These are phyloP conservation scores for Triplophysa yarkandensis DNA, from an alignment of 2,797 vertebrate genomes.

Conservation along the genomic window DNA sequence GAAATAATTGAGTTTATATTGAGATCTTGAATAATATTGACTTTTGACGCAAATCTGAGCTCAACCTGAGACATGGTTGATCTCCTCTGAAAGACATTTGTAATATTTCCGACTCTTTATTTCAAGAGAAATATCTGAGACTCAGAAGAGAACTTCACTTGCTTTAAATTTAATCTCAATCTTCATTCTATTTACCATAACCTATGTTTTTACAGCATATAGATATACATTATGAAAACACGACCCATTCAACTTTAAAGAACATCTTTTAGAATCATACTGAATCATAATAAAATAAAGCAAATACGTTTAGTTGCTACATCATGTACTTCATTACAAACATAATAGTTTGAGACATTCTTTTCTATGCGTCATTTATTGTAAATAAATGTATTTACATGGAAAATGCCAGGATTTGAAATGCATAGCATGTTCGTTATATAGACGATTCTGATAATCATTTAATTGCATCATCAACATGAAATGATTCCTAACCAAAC, in stretches of 20 bases:
- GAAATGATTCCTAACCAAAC: conserved; percentile 34
- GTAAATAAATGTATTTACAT: neutral
- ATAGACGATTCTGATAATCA: conserved; percentile 2
- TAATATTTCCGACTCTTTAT: too few species aligned
- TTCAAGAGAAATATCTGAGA: too few species aligned
- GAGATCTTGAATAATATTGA: too few species aligned
- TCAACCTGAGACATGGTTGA: too few species aligned
- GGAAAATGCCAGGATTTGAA: neutral
- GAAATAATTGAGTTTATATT: too few species aligned
- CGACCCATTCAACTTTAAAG: neutral
- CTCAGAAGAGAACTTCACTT: too few species aligned
- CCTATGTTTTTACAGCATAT: neutral
- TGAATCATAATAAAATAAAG: conserved; percentile 4
- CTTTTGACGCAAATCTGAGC: too few species aligned
- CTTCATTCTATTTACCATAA: too few species aligned
- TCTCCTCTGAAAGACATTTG: too few species aligned
- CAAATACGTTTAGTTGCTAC: conserved; percentile 22
- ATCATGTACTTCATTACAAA: conserved; percentile 15
- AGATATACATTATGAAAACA: neutral
- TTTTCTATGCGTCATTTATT: conserved; percentile 6
- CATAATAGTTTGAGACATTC: conserved; percentile 14
- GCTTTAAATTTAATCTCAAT: too few species aligned
- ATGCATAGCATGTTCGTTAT: conserved; percentile 21
- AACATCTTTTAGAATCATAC: neutral
- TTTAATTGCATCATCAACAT: conserved; percentile 32